Evolutionary conservation across 2,113 vertebrate genomes (phyloP).

Genomic region (Lophura nycthemera): DNA sequence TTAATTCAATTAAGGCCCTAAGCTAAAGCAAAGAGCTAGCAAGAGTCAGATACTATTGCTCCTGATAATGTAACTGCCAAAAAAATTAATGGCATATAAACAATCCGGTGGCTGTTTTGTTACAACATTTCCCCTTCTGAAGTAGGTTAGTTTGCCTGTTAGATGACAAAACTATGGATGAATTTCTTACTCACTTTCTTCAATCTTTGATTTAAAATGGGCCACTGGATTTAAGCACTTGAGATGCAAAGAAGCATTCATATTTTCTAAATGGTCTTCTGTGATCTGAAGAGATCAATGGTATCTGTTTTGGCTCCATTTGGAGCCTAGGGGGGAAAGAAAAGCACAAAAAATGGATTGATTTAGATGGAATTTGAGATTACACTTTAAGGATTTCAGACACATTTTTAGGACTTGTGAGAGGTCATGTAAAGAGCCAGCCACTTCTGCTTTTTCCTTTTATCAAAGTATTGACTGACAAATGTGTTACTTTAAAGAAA

Average conservation of each 20-base stretch:
- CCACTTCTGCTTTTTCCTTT: accelerated
- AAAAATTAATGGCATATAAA: slow-evolving; percentile 48
- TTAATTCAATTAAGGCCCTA: slow-evolving; percentile 67
- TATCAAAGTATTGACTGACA: not conserved
- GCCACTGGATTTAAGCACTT: not conserved
- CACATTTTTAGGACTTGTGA: not conserved
- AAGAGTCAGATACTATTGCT: slow-evolving; percentile 47
- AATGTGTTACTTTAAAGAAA: not conserved
- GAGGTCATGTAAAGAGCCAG: not conserved
- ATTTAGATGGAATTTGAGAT: slow-evolving; percentile 37
- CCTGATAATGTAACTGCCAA: slow-evolving; percentile 46
- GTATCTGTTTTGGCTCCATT: not conserved
- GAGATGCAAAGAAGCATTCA: not conserved
- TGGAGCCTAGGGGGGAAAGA: slow-evolving; percentile 18
- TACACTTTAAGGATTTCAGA: slow-evolving; percentile 2
- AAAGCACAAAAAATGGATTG: slow-evolving; percentile 22
- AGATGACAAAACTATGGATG: slow-evolving; percentile 1
- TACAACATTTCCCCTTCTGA: not conserved
- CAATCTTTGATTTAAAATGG: slow-evolving; percentile 14
- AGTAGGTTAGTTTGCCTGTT: not conserved
- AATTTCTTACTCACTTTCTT: not conserved
- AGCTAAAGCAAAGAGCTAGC: slow-evolving; percentile 52
- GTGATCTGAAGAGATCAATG: slow-evolving; percentile 30
- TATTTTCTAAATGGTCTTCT: slow-evolving; percentile 45
- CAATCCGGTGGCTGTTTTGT: slow-evolving; percentile 2